These are phyloP conservation scores for Periplaneta americana DNA, from an alignment of 1,140 invertebrate species.

Conservation along the genomic window DNA sequence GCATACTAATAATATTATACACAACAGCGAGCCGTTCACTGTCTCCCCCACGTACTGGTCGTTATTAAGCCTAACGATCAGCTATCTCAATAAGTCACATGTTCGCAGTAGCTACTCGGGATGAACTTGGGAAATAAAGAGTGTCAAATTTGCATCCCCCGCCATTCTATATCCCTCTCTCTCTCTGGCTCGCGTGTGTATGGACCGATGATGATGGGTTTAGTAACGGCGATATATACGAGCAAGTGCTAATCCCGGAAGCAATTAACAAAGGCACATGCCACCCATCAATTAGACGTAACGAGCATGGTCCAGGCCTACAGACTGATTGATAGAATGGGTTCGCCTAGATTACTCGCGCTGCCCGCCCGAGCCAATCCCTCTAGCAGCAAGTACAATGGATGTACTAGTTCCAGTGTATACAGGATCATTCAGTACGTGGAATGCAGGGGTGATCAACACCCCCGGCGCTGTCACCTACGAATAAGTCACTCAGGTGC, in stretches of 20 bases:
- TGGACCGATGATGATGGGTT: constrained; percentile 13
- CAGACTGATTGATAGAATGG: constrained; percentile 19
- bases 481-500: too few relatives aligned
- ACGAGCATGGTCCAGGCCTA: constrained; percentile 6
- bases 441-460: neutral
- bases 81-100: constrained; percentile 14
- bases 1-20: neutral
- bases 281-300: constrained; percentile 20
- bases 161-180: neutral
- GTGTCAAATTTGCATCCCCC: constrained; percentile 1
- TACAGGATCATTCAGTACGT: constrained; percentile 12
- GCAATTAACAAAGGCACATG: constrained; percentile 20
- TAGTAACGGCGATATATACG: constrained; percentile 12
- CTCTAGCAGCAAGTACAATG: neutral
- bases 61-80: constrained; percentile 7
- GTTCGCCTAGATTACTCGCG: constrained; percentile 10
- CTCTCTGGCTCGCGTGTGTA: neutral
- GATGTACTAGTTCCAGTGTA: neutral
- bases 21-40: neutral
- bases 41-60: neutral
- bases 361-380: neutral
- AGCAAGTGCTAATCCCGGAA: constrained; percentile 17
- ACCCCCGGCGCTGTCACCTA: too few relatives aligned
- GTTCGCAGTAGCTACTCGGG: too few relatives aligned
- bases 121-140: constrained; percentile 16